Base-by-base conservation (phyloP, 2,797 vertebrate genomes). In the Sphenodon punctatus region DNA sequence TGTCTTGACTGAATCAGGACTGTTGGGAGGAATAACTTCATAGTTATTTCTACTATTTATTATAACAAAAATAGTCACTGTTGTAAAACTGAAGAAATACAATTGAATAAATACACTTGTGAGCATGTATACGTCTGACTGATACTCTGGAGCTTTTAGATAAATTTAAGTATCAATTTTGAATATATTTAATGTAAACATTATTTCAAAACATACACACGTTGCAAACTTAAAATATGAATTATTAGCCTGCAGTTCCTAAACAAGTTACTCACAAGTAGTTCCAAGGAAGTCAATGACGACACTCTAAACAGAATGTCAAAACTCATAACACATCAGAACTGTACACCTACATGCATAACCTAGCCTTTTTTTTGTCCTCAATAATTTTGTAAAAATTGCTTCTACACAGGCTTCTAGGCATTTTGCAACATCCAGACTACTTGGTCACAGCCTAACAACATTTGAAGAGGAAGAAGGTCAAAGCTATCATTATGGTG, bases 401-500 rank as follows among this genome's bases (percentile, higher is more conserved):
- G 3, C 25, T 82, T 82, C 65, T 46, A 69, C 78, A 87, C 68
- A 85, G 56, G 32, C 77, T 89, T 74, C 43, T 45, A 43, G 75
- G 89, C 67, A 71, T 86, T 90, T 82, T 78, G 67, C 6, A 91
- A 56, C 55, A 89, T 61, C 76, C 87, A 78, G 84, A 92, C 92
- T 91, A 84, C 81, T 5, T 94, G 94, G 95, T 93, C 93, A 93
- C 92, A 95, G 87, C 88, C 92, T 95, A 94, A 94, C 0, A 15
- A 85, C 91, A 94, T 93, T 69, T 93, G 92, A 95, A 94, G 86
- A 95, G 76, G 79, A 95, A 94, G 93, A 96, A 95, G 96, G 96
- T 96, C 96, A 96, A 94, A 95, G 87, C 90, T 91, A 93, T 95
- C 93, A 92, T 95, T 95, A 94, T 74, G 84, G 84, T 92, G 85